Base-by-base conservation (phyloP, 2,113 vertebrate species). In the Solenodon paradoxus region DNA sequence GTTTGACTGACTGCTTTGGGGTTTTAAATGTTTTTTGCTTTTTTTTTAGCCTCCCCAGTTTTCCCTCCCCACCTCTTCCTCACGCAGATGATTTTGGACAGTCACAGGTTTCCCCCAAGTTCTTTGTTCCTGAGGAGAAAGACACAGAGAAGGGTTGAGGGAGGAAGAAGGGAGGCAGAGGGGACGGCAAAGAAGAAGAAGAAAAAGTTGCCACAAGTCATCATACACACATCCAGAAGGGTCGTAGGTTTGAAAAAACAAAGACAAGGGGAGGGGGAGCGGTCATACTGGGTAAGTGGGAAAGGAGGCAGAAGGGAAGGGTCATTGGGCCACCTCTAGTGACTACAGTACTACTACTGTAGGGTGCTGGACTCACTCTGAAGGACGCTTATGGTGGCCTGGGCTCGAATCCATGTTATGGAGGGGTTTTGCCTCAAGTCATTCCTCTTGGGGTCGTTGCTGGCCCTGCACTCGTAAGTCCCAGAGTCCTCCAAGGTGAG, bases 391-490 rank as follows among this genome's bases (percentile, higher is more conserved):
- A 99, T 99, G 98, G 99, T 99, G 98, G 99, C 99, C 99, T 99
- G 99, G 98, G 99, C 99, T 96, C 99, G 99, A 98, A 99, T 99
- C 99, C 99, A 99, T 97, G 99, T 99, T 98, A 99, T 99, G 98
- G 99, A 99, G 57, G 99, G 99, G 96, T 99, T 99, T 98, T 99
- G 99, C 97, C 99, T 99, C 97, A 99, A 99, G 98, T 99, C 99
- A 99, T 99, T 99, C 98, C 99, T 99, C 97, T 98, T 99, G 97
- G 99, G 99, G 98, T 99, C 99, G 98, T 99, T 99, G 99, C 99
- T 99, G 97, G 99, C 99, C 98, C 99, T 99, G 98, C 99, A 99
- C 99, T 99, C 99, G 98, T 99, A 99, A 97, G 99, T 99, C 98
- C 99, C 99, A 97, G 99, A 99, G 98, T 99, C 99, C 98, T 99